Evolutionary conservation across 2,888 invertebrate species (phyloP), one percentile per base, ranked within the genome.

Genomic region (Apamea crenata): DNA sequence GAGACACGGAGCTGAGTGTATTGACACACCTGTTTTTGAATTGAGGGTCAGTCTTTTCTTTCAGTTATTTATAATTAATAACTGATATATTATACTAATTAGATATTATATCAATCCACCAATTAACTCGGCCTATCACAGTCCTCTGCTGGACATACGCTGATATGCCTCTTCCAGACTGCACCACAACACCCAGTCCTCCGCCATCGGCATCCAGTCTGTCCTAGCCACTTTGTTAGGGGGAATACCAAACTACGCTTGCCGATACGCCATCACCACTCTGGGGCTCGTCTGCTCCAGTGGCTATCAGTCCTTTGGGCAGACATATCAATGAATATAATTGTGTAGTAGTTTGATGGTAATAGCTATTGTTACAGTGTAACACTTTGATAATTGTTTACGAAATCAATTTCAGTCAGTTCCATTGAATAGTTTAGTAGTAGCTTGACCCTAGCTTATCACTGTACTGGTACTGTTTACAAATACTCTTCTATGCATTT

Each of bases 11-110:
- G 99, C 99, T 32, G 99, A 99, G 93, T 99, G 99, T 36, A 99
- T 99, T 92, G 99, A 99, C 93, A 99, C 99, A 44, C 99, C 99
- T 67, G 99, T 99, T 32, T 99, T 99, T 97, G 99, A 99, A 96
- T 96, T 99, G 29, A 99, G 99, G 97, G 99, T 99, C 94, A 90
- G 84, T 29, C n/a, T 25, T 21, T 40, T 18, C 5, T 21, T 40
- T 18, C 5, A 21, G 40, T 63, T 36, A n/a, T 16, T 67, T 50
- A 47, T 29, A 14, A 21, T 29, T 47, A 68, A 47, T 18, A n/a
- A 29, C 18, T 29, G 14, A 59, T 56, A 6, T 29, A 61, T 16
- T n/a, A 16, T 14, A 29, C 8, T 44, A n/a, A 44, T 8, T 18
- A n/a, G 8, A 44, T n/a, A 40, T n/a, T 18, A 21, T 47, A 12